A percentile compares a stretch with the other conserved stretches of the same genome.
phyloP scores from a whole-genome alignment of 2,888 invertebrate genomes.

The Osedax frankpressi region DNA sequence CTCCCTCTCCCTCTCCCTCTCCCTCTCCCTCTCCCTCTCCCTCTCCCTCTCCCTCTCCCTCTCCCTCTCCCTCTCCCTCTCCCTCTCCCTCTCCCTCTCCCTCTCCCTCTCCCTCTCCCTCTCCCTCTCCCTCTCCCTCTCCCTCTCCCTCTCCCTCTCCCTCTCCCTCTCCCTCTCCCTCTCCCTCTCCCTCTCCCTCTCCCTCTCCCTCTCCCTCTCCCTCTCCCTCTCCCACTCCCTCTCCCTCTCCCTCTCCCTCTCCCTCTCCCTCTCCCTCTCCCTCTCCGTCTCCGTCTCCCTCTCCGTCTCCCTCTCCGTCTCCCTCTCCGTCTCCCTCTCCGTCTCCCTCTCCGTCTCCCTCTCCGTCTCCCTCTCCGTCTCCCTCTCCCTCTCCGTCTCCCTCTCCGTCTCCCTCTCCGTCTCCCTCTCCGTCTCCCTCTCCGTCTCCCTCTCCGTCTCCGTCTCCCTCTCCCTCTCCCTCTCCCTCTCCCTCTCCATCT shows the following conservation, averaged over 20 bases:
- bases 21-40: constrained; percentile 8
- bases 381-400: constrained; percentile 9
- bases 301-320: constrained; percentile 9
- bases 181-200: constrained; percentile 6
- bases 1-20: constrained; percentile 6
- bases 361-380: constrained; percentile 9
- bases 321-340: constrained; percentile 9
- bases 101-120: constrained; percentile 6
- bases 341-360: constrained; percentile 9
- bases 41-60: constrained; percentile 6
- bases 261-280: constrained; percentile 8
- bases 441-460: constrained; percentile 11
- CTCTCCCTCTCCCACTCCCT: constrained; percentile 4
- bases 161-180: constrained; percentile 6
- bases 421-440: constrained; percentile 8
- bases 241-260: constrained; percentile 6
- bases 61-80: constrained; percentile 6
- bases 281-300: constrained; percentile 9
- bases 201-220: constrained; percentile 8
- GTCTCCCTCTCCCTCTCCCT: constrained; percentile 5
- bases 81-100: constrained; percentile 8
- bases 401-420: constrained; percentile 9
- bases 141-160: constrained; percentile 8
- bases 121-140: constrained; percentile 6
- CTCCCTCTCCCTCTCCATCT: too few relatives aligned